These are phyloP conservation scores for Malurus alboscapulatus DNA, from an alignment of 2,113 vertebrate genomes.

Conservation along the genomic window DNA sequence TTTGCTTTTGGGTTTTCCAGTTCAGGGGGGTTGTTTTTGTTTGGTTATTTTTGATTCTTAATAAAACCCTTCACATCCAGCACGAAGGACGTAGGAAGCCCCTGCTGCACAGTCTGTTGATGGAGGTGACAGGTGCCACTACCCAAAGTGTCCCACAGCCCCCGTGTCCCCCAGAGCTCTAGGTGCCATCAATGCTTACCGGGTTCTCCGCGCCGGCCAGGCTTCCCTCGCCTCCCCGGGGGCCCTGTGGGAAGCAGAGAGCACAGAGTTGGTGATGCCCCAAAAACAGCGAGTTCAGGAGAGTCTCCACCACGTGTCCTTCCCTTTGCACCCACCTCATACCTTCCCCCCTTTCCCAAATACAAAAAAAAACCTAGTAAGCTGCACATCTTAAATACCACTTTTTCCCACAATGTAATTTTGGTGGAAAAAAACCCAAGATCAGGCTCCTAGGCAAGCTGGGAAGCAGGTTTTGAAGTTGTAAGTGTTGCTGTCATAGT, in stretches of 20 bases:
- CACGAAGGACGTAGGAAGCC: accelerated
- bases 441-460: background rate
- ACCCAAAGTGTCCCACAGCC: accelerated
- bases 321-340: accelerated
- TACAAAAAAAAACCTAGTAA: accelerated
- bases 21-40: background rate
- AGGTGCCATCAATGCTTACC: conserved; percentile 70
- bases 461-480: background rate
- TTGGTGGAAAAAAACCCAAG: accelerated
- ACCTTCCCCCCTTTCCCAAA: background rate
- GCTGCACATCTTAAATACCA: background rate
- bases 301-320: accelerated
- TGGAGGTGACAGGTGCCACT: accelerated
- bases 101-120: accelerated
- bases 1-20: background rate
- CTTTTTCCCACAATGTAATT: accelerated
- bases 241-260: conserved; percentile 80
- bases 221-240: conserved; percentile 90
- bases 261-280: background rate
- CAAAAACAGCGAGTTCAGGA: accelerated
- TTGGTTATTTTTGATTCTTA: background rate
- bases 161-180: accelerated
- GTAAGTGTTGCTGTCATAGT: accelerated
- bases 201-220: conserved; percentile 87
- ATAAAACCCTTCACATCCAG: background rate